phyloP scores from a whole-genome alignment of 2,888 invertebrate genomes.

The Timema podura region DNA sequence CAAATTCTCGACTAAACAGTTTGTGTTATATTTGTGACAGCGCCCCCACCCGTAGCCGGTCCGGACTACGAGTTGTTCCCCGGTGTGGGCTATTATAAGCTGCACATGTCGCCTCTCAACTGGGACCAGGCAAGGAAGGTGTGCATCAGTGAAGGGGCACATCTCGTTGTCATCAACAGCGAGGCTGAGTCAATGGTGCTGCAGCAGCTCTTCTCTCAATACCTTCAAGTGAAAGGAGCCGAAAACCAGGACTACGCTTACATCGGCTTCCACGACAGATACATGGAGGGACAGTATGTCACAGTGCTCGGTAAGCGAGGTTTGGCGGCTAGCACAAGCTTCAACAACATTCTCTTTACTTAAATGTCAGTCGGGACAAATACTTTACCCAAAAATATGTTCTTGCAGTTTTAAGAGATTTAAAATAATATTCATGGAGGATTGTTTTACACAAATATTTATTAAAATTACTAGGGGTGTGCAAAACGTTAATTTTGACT shows the following conservation, averaged over 20 bases:
- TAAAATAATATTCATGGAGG: no score
- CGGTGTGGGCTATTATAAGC: conserved; percentile 26
- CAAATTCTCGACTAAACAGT: no score
- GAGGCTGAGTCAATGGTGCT: conserved; percentile 26
- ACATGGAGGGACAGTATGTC: conserved; percentile 25
- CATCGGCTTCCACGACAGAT: conserved; percentile 31
- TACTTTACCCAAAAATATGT: no score
- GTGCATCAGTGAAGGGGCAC: conserved; percentile 27
- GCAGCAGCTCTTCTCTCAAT: conserved; percentile 24
- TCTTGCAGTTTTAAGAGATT: no score
- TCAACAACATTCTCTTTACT: no score
- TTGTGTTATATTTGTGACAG: conserved; percentile 5
- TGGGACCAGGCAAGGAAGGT: conserved; percentile 21
- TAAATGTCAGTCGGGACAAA: no score
- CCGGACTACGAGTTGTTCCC: conserved; percentile 25
- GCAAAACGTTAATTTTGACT: no score
- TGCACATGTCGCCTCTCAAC: conserved; percentile 11
- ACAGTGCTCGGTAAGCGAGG: conserved; percentile 25
- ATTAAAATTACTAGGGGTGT: no score
- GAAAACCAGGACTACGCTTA: conserved; percentile 21
- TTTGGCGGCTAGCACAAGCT: no score
- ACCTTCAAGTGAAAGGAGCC: conserved; percentile 16
- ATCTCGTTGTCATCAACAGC: conserved; percentile 32
- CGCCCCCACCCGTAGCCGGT: conserved; percentile 16
- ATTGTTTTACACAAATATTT: no score